These are phyloP conservation scores for Salvelinus namaycush DNA, from an alignment of 2,113 vertebrate species.

Conservation along the genomic window DNA sequence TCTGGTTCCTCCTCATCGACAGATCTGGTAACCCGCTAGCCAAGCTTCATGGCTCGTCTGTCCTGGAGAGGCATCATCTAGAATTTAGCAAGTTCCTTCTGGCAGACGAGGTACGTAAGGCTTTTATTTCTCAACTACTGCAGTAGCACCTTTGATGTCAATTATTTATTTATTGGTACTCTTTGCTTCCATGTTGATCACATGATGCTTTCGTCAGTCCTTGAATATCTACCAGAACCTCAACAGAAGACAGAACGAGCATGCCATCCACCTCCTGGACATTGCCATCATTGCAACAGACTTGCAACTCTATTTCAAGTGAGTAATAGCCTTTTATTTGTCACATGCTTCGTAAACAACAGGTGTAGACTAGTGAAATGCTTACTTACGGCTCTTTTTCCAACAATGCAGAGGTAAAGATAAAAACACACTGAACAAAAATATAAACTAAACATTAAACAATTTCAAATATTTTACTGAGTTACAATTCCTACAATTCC, in stretches of 20 bases:
- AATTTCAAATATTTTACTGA: too few species aligned
- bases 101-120: constrained; percentile 82
- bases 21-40: constrained; percentile 93
- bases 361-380: too few species aligned
- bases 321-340: constrained; percentile 44
- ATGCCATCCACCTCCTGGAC: constrained; percentile 89
- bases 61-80: constrained; percentile 94
- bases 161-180: not conserved
- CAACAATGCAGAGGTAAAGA: too few species aligned
- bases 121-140: too few species aligned
- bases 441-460: too few species aligned
- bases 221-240: constrained; percentile 98
- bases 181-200: not conserved
- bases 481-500: too few species aligned
- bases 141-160: not conserved
- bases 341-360: too few species aligned
- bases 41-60: constrained; percentile 95
- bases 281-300: constrained; percentile 97
- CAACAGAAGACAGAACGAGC: constrained; percentile 88
- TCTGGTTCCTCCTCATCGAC: not conserved
- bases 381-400: too few species aligned
- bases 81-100: constrained; percentile 95
- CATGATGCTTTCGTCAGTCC: constrained; percentile 63
- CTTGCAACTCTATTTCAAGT: constrained; percentile 98
- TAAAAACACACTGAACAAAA: too few species aligned